phyloP scores from a whole-genome alignment of 2,888 invertebrate genomes.

The Hermaeophaga mercurialis region DNA sequence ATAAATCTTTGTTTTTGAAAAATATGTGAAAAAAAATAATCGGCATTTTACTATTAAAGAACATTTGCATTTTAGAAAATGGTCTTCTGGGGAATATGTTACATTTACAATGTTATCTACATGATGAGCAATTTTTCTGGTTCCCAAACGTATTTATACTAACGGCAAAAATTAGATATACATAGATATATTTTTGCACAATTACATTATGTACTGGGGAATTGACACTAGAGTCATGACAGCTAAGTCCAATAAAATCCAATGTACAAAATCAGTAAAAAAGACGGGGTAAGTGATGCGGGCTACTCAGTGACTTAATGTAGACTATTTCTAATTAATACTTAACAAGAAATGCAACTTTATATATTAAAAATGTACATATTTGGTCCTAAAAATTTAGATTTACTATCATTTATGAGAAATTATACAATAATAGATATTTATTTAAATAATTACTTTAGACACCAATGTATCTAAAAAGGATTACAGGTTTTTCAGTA shows the following conservation, averaged over 20 bases:
- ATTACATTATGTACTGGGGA: conserved; percentile 46
- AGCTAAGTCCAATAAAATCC: conserved; percentile 55
- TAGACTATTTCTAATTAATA: conserved; percentile 11
- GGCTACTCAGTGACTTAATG: conserved; percentile 46
- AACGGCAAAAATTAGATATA: conserved; percentile 50
- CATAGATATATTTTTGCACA: conserved; percentile 45
- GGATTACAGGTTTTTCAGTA: no score
- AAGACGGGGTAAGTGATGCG: conserved; percentile 51
- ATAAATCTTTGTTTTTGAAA: no score
- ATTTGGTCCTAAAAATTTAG: no score
- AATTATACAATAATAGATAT: no score
- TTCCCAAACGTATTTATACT: conserved; percentile 56
- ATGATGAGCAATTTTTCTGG: conserved; percentile 57
- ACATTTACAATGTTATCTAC: conserved; percentile 46
- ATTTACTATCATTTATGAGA: no score
- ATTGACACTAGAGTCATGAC: conserved; percentile 53
- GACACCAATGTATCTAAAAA: no score
- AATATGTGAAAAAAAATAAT: no score
- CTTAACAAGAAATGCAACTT: conserved; percentile 16
- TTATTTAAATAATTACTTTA: no score
- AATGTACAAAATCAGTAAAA: conserved; percentile 43
- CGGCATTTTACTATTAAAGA: no score
- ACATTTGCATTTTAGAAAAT: no score
- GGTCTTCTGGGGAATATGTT: conserved; percentile 25
- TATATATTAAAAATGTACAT: no score